Evolutionary conservation across 2,113 vertebrate species (phyloP), one percentile per base, ranked within the genome.

Genomic region (Silurus asotus): DNA sequence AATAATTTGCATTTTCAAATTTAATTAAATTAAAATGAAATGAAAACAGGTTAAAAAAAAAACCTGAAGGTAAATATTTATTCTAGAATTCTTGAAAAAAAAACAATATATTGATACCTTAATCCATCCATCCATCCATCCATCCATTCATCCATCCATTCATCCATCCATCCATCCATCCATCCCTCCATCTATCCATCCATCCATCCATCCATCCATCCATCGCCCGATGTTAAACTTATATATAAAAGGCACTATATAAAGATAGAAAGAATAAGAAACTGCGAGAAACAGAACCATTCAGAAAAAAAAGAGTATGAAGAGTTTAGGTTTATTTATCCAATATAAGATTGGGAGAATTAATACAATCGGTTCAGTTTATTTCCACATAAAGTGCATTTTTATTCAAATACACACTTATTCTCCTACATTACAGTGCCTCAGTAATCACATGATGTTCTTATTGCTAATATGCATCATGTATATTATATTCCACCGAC

Each of bases 281-380:
- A 67, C 9, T 37, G 67, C 11, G 6, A 13, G 13, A 69, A 28
- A 69, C 14, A 70, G 14, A 70, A 20, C 8, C 11, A 37, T 6
- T 28, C 25, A 28, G 25, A 13, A 28, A 28, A 25, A 67, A 23
- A 67, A 67, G 5, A 37, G 65, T 25, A 28, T 14, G 65, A 13
- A 15, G n/a, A 65, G n/a, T 25, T 65, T 65, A 65, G 64, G 8
- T 65, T 65, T 65, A 65, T 65, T 65, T 25, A 19, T 72, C 0
- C 70, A 49, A 74, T 49, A 74, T 49, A 23, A 74, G 20, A 74
- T 49, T 74, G 37, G 8, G 70, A 74, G 70, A 49, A 74, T 74
- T 49, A 45, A 74, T 49, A 49, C 70, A 49, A 20, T 74, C 28
- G 19, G 90, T 88, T 89, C 88, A 76, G 90, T 83, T 91, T 92